Conservation (phyloP, 2,888 invertebrate species). For the Athalia circularis region DNA sequence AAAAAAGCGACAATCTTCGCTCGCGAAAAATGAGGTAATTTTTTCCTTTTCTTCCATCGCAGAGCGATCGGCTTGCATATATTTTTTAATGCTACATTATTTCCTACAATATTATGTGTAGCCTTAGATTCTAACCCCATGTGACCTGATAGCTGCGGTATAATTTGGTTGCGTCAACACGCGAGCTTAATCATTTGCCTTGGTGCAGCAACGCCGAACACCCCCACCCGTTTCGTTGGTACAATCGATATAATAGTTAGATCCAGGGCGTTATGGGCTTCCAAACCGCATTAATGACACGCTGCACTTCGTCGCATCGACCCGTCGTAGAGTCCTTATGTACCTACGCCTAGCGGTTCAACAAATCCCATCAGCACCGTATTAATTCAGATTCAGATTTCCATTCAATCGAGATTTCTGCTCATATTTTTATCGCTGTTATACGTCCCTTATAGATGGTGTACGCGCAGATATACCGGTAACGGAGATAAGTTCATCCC, state of each 20-base stretch:
- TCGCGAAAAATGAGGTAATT: no score
- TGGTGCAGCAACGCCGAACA: neutral
- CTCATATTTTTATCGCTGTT: no score
- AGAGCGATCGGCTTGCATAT: no score
- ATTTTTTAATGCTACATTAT: neutral
- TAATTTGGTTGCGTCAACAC: conserved; percentile 21
- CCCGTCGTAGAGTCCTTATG: conserved; percentile 2
- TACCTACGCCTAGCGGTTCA: neutral
- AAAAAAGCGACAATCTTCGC: no score
- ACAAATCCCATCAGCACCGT: neutral
- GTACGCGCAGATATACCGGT: no score
- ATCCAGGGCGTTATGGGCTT: conserved; percentile 20
- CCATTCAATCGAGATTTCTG: no score
- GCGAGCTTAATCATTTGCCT: conserved; percentile 34
- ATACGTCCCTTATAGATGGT: no score
- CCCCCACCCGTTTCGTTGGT: neutral
- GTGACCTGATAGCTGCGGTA: neutral
- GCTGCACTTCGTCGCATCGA: conserved; percentile 22
- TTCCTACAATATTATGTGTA: neutral
- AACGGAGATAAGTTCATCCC: no score
- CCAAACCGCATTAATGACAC: conserved; percentile 29
- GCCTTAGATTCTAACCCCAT: conserved; percentile 4
- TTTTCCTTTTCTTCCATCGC: neutral
- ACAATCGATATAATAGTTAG: conserved; percentile 34
- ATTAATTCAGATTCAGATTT: no score